These are phyloP conservation scores for Australoheros facetus DNA, from an alignment of 2,797 vertebrate genomes.

Conservation along the genomic window DNA sequence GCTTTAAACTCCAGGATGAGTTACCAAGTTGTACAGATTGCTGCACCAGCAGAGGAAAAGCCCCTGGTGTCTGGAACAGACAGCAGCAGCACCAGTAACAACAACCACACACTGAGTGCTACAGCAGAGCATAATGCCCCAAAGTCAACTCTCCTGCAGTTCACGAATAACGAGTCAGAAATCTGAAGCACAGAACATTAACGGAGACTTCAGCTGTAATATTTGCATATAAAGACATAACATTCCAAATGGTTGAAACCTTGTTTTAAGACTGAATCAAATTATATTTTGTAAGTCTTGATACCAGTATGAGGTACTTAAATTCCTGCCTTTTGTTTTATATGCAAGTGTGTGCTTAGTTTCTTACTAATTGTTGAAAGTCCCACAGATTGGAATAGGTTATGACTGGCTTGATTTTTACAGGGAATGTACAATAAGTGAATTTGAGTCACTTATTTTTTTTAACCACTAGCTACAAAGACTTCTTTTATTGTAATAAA, in stretches of 20 bases:
- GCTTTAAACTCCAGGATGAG: background rate
- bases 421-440: constrained; percentile 19
- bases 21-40: background rate
- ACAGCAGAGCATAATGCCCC: background rate
- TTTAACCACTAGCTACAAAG: constrained; percentile 22
- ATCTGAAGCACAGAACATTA: constrained; percentile 29
- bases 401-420: constrained; percentile 11
- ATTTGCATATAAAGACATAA: background rate
- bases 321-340: constrained; percentile 17
- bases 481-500: constrained; percentile 39
- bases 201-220: background rate
- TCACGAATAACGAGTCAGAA: constrained; percentile 65
- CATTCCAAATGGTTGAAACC: background rate
- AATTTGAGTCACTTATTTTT: constrained; percentile 39
- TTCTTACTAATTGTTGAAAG: constrained; percentile 3
- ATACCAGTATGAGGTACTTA: background rate
- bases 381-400: background rate
- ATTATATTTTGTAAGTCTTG: background rate
- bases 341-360: background rate
- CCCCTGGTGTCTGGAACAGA: constrained; percentile 20
- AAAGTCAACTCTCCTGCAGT: constrained; percentile 16
- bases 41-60: constrained; percentile 34
- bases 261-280: constrained; percentile 13
- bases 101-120: constrained; percentile 45
- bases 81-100: constrained; percentile 48